phyloP scores from a whole-genome alignment of 2,888 invertebrate species.

The Cryptocephalus moraei region DNA sequence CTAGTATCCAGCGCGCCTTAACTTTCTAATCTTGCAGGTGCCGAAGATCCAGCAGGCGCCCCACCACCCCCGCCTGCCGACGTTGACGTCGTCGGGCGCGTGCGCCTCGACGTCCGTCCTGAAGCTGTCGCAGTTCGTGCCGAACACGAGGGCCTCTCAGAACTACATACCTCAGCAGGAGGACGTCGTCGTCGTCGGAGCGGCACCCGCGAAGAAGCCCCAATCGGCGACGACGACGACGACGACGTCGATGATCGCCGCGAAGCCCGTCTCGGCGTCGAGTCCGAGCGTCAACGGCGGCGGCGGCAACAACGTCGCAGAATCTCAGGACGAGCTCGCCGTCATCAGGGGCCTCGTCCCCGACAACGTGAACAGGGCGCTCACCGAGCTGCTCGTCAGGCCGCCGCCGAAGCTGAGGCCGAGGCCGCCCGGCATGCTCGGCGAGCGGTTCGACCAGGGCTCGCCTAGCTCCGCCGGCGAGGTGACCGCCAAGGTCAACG shows the following conservation, averaged over 20 bases:
- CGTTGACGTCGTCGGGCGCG: too few species aligned
- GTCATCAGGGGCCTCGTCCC: constrained; percentile 24
- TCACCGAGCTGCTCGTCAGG: constrained; percentile 27
- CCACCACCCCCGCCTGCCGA: too few species aligned
- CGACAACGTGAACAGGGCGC: constrained; percentile 26
- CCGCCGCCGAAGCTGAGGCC: constrained; percentile 38
- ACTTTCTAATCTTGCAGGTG: too few species aligned
- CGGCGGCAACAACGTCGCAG: constrained; percentile 40
- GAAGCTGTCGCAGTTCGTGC: background rate
- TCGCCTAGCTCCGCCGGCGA: constrained; percentile 31
- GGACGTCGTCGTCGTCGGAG: background rate
- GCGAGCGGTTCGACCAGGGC: constrained; percentile 33
- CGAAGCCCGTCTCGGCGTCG: constrained; percentile 10
- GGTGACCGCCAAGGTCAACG: constrained; percentile 30
- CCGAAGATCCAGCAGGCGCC: too few species aligned
- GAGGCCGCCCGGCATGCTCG: constrained; percentile 40
- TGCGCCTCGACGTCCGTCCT: too few species aligned
- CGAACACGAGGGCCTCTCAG: constrained; percentile 22
- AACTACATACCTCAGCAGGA: constrained; percentile 27
- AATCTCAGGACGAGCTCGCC: constrained; percentile 33
- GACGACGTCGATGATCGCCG: constrained; percentile 28
- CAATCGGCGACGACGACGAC: constrained; percentile 24
- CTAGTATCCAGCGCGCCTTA: too few species aligned
- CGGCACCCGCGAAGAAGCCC: constrained; percentile 20
- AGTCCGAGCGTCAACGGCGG: constrained; percentile 32